Evolutionary conservation across 2,888 invertebrate genomes (phyloP), one percentile per base, ranked within the genome.

Genomic region (Bombyx huttoni): DNA sequence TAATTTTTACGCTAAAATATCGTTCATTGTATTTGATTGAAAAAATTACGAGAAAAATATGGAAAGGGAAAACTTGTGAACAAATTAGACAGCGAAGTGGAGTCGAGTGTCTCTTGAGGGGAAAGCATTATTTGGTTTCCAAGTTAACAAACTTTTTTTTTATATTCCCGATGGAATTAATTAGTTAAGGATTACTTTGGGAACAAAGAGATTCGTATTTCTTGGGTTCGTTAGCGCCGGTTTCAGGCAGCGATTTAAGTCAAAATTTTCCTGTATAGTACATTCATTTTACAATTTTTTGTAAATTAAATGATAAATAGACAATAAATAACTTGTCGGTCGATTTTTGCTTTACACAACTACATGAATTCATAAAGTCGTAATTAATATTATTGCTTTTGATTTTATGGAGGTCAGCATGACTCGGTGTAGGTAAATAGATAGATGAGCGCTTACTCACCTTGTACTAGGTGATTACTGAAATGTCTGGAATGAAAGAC

Each of bases 101-200:
- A 65, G 60, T 63, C 62, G 62, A 63, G 62, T 66, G 63, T 67
- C 71, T 62, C 66, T 67, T 62, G 68, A 65, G 62, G 52, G 60
- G 56, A 58, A 58, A 60, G 59, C 68, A 65, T 75, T 77, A 73
- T 73, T 75, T 73, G 66, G 70, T 72, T 66, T 62, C 62, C 61
- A 67, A 66, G 65, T 71, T 68, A 58, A 64, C 63, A 59, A 70
- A 77, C 67, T 73, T 76, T 75, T 73, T 73, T 70, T 62, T 64
- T 63, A 67, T 70, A 68, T 68, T 73, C 71, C 61, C 63, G 58
- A 60, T 59, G 58, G 73, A 73, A 77, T 77, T 76, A 78, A 79
- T 79, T 78, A 78, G 73, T 69, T 66, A 66, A 68, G 72, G 75
- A 78, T 77, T 73, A 76, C 63, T 66, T 63, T 59, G 57, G 59